Evolutionary conservation across 2,797 vertebrate genomes (phyloP), one percentile per base, ranked within the genome.

Genomic region (Tapirus indicus): DNA sequence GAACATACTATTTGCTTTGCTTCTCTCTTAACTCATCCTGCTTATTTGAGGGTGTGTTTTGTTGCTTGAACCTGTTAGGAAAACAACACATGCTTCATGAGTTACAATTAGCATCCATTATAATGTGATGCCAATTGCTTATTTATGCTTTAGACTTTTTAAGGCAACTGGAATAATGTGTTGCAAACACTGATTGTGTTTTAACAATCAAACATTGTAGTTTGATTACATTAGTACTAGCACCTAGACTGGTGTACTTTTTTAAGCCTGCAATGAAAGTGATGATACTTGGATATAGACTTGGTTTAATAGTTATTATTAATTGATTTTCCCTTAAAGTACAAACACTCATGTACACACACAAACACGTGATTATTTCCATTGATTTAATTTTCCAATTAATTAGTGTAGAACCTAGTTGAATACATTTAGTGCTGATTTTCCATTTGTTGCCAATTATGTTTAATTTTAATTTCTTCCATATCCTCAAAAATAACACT

Each of bases 91-190:
- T 87, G 90, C 7, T 95, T 68, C 72, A 84, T 89, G 64, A 90
- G 23, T 83, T 95, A 91, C 68, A 94, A 86, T 97, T 83, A 95
- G 12, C 32, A 88, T 79, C 58, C 47, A 38, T 79, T 98, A 85
- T 95, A 94, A 79, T 94, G 84, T 94, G 97, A 95, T 85, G 44
- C 29, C 96, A 97, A 95, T 97, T 98, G 86, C 35, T 97, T 97
- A 89, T 94, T 80, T 84, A 87, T 77, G 62, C 44, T 62, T 88
- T 79, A 44, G 10, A 79, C 52, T 85, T 77, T 96, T 96, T 97
- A 90, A 98, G 92, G 18, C 88, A 96, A 92, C 74, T 68, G 93
- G 27, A 58, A 52, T 64, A 97, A 80, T 69, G 38, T 75, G 38
- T 87, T 96, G 78, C 79, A 95, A 98, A 90, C 12, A 64, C 7